Conservation (phyloP, 2,797 vertebrate genomes). For the Acanthurus tractus region DNA sequence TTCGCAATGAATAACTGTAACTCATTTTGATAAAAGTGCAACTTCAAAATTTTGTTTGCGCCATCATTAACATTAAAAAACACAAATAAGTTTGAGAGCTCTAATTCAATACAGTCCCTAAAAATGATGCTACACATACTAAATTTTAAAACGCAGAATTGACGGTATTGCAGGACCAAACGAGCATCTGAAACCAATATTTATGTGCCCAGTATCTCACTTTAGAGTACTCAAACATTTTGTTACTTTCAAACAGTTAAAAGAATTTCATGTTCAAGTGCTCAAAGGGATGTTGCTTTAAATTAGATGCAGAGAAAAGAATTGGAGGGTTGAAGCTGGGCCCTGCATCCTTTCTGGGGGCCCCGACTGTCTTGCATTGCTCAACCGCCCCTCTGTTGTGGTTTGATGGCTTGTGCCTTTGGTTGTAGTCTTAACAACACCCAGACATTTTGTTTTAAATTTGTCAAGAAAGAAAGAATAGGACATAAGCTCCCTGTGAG, state of each 20-base stretch:
- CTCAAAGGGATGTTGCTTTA: slow-evolving; percentile 1
- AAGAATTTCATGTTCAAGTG: not conserved
- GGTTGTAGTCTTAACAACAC: slow-evolving; percentile 19
- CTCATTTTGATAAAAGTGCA: not conserved
- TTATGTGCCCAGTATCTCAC: not conserved
- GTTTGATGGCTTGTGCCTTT: slow-evolving; percentile 37
- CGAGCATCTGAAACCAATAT: not conserved
- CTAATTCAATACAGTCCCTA: not conserved
- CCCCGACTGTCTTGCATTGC: slow-evolving; percentile 9
- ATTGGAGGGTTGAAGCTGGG: slow-evolving; percentile 4
- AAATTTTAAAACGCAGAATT: not conserved
- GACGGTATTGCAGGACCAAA: not conserved
- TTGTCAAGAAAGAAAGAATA: slow-evolving; percentile 8
- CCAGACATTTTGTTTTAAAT: slow-evolving; percentile 28
- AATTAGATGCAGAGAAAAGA: slow-evolving; percentile 17
- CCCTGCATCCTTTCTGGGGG: slow-evolving; percentile 36
- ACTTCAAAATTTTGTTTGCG: not conserved
- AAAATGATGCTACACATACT: not conserved
- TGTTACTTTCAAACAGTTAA: not conserved
- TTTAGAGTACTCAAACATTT: not conserved
- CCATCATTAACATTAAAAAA: not conserved
- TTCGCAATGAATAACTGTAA: not conserved
- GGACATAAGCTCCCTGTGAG: not conserved
- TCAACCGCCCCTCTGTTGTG: slow-evolving; percentile 25
- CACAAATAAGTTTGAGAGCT: not conserved